A percentile compares a stretch with the other conserved stretches of the same genome.
These are phyloP conservation scores for Adelphocoris suturalis DNA, from an alignment of 2,888 invertebrate genomes.

Conservation along the genomic window DNA sequence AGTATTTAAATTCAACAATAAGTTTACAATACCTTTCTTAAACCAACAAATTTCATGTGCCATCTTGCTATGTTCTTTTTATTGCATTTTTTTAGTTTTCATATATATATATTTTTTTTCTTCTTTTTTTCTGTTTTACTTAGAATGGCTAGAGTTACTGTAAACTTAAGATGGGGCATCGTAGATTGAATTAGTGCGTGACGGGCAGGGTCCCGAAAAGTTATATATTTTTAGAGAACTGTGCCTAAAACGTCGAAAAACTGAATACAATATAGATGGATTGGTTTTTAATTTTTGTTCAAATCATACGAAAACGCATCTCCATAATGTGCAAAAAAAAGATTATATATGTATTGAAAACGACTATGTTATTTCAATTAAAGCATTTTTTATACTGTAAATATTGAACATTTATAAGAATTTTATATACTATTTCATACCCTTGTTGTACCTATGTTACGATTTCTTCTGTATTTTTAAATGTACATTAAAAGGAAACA, in stretches of 20 bases:
- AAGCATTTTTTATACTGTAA: constrained; percentile 61
- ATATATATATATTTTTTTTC: background rate
- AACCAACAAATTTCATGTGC: background rate
- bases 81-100: background rate
- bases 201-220: constrained; percentile 9
- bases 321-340: constrained; percentile 6
- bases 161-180: background rate
- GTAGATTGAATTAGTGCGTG: constrained; percentile 31
- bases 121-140: constrained; percentile 28
- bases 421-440: constrained; percentile 65
- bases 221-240: constrained; percentile 43
- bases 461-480: constrained; percentile 64
- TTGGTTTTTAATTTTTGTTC: constrained; percentile 40
- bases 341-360: constrained; percentile 16
- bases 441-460: constrained; percentile 67
- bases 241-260: constrained; percentile 31
- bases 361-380: constrained; percentile 42
- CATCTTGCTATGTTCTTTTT: constrained; percentile 10
- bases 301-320: constrained; percentile 4
- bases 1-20: too few species aligned
- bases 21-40: too few species aligned
- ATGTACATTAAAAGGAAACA: constrained; percentile 61
- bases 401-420: constrained; percentile 64
- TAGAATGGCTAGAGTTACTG: constrained; percentile 46
- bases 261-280: constrained; percentile 18